phyloP scores from a whole-genome alignment of 2,797 vertebrate genomes.

The Anableps anableps region DNA sequence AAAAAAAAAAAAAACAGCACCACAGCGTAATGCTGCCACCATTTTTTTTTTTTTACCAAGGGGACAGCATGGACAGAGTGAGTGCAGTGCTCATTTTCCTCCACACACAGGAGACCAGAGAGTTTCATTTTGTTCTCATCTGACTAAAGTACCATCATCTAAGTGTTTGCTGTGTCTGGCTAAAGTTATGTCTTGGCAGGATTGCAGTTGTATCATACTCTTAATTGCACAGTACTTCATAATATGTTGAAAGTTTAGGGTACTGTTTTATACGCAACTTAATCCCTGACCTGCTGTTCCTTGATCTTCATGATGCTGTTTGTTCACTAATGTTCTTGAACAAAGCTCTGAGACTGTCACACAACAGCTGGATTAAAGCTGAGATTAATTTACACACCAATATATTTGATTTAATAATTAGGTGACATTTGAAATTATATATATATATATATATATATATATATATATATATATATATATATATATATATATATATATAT shows the following conservation, averaged over 20 bases:
- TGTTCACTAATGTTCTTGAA: neutral
- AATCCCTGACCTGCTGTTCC: neutral
- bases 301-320: neutral
- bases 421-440: neutral
- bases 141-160: too few relatives aligned
- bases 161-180: too few relatives aligned
- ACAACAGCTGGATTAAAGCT: neutral
- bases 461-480: too few relatives aligned
- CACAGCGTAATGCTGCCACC: too few relatives aligned
- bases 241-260: neutral
- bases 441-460: too few relatives aligned
- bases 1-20: too few relatives aligned
- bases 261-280: neutral
- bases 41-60: too few relatives aligned
- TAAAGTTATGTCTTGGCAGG: neutral
- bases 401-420: neutral
- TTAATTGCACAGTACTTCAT: neutral
- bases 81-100: too few relatives aligned
- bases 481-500: too few relatives aligned
- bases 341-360: neutral
- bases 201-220: neutral
- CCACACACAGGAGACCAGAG: too few relatives aligned
- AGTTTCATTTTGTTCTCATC: too few relatives aligned
- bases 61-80: too few relatives aligned
- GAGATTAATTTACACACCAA: neutral